Percentiles rank a stretch among this genome's conserved stretches.
phyloP scores from a whole-genome alignment of 2,888 invertebrate genomes.

The Pyrocoelia pectoralis region DNA sequence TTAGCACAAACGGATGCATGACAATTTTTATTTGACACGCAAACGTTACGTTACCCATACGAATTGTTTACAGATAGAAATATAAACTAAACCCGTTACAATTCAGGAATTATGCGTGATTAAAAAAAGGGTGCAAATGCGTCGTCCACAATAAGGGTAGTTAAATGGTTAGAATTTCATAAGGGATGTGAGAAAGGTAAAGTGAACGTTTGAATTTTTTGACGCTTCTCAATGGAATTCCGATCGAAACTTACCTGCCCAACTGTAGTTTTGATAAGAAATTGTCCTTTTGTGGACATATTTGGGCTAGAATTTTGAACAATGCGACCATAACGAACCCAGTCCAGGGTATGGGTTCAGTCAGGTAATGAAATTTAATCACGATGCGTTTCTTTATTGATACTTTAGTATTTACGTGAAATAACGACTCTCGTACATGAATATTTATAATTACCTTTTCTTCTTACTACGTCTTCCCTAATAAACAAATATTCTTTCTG shows the following conservation, averaged over 20 bases:
- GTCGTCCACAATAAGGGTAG: conserved; percentile 51
- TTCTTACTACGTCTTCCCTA: conserved; percentile 47
- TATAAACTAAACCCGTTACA: background rate
- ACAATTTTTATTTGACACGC: conserved; percentile 40
- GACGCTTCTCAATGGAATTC: background rate
- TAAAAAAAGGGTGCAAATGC: conserved; percentile 43
- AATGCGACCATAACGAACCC: conserved; percentile 58
- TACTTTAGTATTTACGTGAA: background rate
- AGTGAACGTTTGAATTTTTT: conserved; percentile 9
- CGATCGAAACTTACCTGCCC: conserved; percentile 36
- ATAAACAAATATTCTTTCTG: conserved; percentile 61
- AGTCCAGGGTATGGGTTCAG: conserved; percentile 36
- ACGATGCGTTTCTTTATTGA: background rate
- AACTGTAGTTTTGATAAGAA: conserved; percentile 55
- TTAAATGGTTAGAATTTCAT: conserved; percentile 53
- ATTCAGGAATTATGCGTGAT: conserved; percentile 7
- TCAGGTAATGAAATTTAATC: conserved; percentile 51
- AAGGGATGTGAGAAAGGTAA: conserved; percentile 49
- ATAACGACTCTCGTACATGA: conserved; percentile 13
- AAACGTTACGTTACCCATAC: conserved; percentile 31
- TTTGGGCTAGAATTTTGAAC: conserved; percentile 56
- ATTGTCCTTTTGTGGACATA: conserved; percentile 58
- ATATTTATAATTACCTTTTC: conserved; percentile 27
- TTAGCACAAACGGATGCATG: background rate
- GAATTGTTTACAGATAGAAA: background rate